A percentile compares a stretch with the other conserved stretches of the same genome.
Conservation (phyloP, 2,113 vertebrate species). For the Pithys albifrons region DNA sequence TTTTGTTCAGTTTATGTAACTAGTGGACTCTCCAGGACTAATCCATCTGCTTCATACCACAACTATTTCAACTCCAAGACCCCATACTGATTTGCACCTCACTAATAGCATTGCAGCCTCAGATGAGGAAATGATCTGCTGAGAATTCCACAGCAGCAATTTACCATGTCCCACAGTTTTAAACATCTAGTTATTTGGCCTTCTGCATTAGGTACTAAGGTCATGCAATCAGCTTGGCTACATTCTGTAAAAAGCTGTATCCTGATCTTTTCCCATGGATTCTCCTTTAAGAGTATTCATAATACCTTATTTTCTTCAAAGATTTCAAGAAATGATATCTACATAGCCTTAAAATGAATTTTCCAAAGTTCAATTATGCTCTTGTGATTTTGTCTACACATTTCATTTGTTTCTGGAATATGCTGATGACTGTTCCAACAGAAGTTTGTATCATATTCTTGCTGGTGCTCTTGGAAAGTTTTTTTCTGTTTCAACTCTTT, state of each 20-base stretch:
- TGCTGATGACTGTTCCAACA: neutral
- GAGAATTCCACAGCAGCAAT: neutral
- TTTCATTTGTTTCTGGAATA: neutral
- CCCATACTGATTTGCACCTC: neutral
- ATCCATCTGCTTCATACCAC: neutral
- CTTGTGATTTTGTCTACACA: neutral
- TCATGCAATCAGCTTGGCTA: neutral
- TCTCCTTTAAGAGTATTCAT: neutral
- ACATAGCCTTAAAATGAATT: neutral
- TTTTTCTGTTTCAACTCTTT: neutral
- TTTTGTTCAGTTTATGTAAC: rapidly evolving
- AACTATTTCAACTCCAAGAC: neutral
- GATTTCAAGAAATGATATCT: neutral
- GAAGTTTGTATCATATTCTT: neutral
- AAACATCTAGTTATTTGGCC: neutral
- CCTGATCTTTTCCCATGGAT: neutral
- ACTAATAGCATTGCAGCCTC: neutral
- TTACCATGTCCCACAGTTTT: neutral
- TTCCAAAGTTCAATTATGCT: neutral
- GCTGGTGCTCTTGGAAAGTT: neutral
- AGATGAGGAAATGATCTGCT: neutral
- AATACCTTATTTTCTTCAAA: neutral
- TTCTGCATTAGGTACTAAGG: neutral
- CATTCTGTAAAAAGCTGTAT: neutral
- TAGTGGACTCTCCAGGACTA: neutral